Evolutionary conservation across 2,797 vertebrate genomes (phyloP).

Genomic region (Linurgus olivaceus): DNA sequence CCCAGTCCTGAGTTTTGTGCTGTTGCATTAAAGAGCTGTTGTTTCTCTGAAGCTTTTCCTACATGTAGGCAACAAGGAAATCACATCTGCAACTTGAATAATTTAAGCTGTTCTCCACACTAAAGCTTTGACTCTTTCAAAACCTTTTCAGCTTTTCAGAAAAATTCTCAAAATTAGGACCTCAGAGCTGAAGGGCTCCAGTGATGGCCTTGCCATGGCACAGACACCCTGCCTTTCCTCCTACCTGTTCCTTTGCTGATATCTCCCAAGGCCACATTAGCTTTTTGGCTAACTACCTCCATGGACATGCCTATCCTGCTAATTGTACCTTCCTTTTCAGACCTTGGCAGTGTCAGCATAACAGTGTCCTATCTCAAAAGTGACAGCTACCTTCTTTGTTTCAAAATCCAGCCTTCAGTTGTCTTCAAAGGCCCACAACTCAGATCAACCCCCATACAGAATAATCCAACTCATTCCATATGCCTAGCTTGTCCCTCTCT

Average conservation of each 20-base stretch:
- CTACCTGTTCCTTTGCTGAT: not conserved
- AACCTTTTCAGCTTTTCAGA: not conserved
- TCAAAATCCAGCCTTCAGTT: not conserved
- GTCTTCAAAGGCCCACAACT: not conserved
- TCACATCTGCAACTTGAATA: not conserved
- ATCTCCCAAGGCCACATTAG: not conserved
- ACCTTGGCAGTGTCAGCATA: not conserved
- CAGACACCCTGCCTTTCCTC: not conserved
- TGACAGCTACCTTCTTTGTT: not conserved
- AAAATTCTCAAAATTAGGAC: not conserved
- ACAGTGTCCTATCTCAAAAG: not conserved
- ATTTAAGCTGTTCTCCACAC: not conserved
- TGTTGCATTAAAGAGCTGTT: not conserved
- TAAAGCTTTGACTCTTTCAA: not conserved
- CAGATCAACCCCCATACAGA: not conserved
- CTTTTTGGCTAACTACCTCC: not conserved
- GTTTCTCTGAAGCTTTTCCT: not conserved
- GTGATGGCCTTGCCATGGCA: not conserved
- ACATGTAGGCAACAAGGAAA: not conserved
- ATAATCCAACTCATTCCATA: not conserved
- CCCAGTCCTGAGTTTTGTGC: not conserved
- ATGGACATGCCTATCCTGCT: not conserved
- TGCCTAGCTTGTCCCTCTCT: not conserved
- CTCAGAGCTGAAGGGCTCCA: not conserved
- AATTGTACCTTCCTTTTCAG: not conserved